Conservation (phyloP, 1,140 invertebrate species). For the Choristoneura fumiferana region DNA sequence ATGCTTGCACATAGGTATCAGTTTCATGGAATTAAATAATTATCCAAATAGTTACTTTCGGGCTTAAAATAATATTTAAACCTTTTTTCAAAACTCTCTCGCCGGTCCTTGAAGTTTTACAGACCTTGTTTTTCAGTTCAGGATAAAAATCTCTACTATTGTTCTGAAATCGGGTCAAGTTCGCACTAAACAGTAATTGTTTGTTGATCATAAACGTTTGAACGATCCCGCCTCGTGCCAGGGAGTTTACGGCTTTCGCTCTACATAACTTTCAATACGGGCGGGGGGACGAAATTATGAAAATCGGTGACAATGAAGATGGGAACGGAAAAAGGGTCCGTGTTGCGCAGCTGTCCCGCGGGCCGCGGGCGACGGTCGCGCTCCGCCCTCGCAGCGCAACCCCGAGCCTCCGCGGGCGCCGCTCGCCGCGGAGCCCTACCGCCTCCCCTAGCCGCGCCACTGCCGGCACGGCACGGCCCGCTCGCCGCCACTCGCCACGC, state of each 20-base stretch:
- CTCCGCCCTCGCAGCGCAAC: conserved; percentile 40
- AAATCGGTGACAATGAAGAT: conserved; percentile 45
- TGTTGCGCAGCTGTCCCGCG: conserved; percentile 69
- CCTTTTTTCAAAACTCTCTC: too few species aligned
- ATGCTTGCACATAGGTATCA: too few species aligned
- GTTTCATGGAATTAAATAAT: too few species aligned
- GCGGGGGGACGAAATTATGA: conserved; percentile 11
- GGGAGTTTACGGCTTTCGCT: conserved; percentile 3
- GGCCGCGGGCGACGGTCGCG: conserved; percentile 43
- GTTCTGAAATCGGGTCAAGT: conserved; percentile 6
- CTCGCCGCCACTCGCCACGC: conserved; percentile 16
- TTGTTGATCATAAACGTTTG: conserved; percentile 11
- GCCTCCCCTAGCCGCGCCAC: too few species aligned
- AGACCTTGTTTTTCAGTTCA: too few species aligned
- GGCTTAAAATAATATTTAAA: too few species aligned
- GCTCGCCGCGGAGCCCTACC: neutral
- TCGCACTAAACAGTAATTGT: conserved; percentile 9
- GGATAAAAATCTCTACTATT: neutral
- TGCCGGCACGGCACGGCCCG: conserved; percentile 1
- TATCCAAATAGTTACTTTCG: too few species aligned
- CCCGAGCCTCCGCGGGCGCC: too few species aligned
- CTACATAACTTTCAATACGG: neutral
- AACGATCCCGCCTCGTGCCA: neutral
- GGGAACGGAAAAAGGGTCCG: conserved; percentile 63
- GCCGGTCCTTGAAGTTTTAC: too few species aligned